These are phyloP conservation scores for Premnoplex brunnescens DNA, from an alignment of 2,797 vertebrate genomes.

Conservation along the genomic window DNA sequence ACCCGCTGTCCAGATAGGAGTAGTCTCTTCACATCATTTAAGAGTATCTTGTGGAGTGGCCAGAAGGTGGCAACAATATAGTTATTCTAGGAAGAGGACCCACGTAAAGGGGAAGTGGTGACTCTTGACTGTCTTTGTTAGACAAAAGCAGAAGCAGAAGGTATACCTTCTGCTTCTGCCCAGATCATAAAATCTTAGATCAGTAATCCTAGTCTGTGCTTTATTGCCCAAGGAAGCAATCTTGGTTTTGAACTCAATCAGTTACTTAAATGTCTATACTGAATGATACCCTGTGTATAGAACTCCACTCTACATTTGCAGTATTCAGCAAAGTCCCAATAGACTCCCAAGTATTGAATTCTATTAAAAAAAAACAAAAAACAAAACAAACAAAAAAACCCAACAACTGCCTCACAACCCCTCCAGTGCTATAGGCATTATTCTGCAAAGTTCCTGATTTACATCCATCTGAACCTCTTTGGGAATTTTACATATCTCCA, in stretches of 20 bases:
- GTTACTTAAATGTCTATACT: not conserved
- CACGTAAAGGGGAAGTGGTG: not conserved
- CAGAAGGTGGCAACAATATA: not conserved
- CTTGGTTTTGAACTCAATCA: not conserved
- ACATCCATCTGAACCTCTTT: not conserved
- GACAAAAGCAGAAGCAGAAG: not conserved
- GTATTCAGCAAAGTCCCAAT: not conserved
- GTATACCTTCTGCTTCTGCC: not conserved
- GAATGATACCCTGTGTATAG: not conserved
- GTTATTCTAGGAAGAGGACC: not conserved
- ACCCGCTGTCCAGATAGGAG: not conserved
- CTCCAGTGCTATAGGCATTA: not conserved
- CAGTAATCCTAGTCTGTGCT: not conserved
- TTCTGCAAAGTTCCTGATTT: not conserved
- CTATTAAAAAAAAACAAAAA: too few species aligned
- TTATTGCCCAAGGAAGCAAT: not conserved
- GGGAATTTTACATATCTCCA: not conserved
- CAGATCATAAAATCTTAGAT: not conserved
- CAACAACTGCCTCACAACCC: too few species aligned
- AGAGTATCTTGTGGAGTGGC: not conserved
- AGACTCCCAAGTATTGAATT: not conserved
- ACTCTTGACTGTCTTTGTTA: not conserved
- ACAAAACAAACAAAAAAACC: too few species aligned
- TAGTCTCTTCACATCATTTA: not conserved
- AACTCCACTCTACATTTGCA: not conserved